Percentiles rank a stretch among this genome's conserved stretches.
Conservation (phyloP, 2,113 vertebrate genomes). For the Alaudala cheleensis region DNA sequence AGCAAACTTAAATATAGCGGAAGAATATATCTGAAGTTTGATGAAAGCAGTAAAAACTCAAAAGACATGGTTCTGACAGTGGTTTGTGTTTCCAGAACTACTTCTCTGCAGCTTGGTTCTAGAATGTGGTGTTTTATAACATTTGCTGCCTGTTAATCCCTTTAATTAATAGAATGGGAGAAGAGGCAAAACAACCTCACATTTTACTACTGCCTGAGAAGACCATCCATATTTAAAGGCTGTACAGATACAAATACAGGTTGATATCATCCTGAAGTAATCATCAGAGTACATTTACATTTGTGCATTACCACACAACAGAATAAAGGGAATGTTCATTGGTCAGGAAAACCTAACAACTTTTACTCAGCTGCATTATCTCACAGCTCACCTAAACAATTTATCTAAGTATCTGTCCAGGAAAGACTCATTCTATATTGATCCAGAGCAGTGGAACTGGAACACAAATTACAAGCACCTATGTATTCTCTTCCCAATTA, state of each 20-base stretch:
- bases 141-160: neutral
- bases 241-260: neutral
- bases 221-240: neutral
- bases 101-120: neutral
- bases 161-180: neutral
- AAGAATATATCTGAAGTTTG: neutral
- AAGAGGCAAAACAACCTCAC: neutral
- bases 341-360: neutral
- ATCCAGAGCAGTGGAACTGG: slow-evolving; percentile 28
- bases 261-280: neutral
- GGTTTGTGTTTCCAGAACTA: neutral
- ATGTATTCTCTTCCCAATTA: neutral
- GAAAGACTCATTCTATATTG: neutral
- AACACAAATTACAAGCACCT: neutral
- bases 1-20: neutral
- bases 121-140: neutral
- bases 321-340: neutral
- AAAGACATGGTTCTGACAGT: neutral
- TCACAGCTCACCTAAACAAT: neutral
- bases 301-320: neutral
- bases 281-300: neutral
- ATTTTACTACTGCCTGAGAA: neutral
- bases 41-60: neutral
- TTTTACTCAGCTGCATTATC: neutral
- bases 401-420: neutral